A percentile compares a stretch with the other conserved stretches of the same genome.
These are phyloP conservation scores for Arctocebus calabarensis DNA, from an alignment of 2,797 vertebrate genomes.

Conservation along the genomic window DNA sequence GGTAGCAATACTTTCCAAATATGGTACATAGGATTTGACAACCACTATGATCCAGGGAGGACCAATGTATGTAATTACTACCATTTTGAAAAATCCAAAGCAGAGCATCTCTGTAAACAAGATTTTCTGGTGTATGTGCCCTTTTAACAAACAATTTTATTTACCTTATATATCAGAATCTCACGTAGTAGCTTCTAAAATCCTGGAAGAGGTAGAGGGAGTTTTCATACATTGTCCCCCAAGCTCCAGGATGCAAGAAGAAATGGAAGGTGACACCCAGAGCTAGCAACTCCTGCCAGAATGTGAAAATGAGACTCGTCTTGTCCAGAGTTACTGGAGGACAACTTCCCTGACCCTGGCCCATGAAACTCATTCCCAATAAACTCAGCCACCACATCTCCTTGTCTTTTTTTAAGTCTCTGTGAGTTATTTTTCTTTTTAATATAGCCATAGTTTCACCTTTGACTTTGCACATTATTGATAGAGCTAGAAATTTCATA, in stretches of 20 bases:
- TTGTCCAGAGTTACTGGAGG: neutral
- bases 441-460: slow-evolving; percentile 68
- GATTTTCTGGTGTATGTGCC: neutral
- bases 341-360: neutral
- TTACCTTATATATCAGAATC: neutral
- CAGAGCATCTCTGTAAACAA: neutral
- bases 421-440: slow-evolving; percentile 59
- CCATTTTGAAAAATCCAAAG: neutral
- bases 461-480: slow-evolving; percentile 75
- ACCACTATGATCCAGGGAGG: neutral
- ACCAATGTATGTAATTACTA: slow-evolving; percentile 30
- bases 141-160: neutral
- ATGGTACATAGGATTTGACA: neutral
- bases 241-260: neutral
- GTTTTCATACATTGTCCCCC: neutral
- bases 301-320: neutral
- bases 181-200: neutral
- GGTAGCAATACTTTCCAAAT: slow-evolving; percentile 38
- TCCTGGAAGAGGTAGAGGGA: neutral
- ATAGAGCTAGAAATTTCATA: slow-evolving; percentile 65
- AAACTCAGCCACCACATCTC: neutral
- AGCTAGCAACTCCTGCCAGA: neutral
- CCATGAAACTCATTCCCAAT: neutral
- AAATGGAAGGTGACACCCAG: neutral
- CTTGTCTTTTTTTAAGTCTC: neutral